Evolutionary conservation across 2,113 vertebrate species (phyloP), one percentile per base, ranked within the genome.

Genomic region (Micronisus gabar): DNA sequence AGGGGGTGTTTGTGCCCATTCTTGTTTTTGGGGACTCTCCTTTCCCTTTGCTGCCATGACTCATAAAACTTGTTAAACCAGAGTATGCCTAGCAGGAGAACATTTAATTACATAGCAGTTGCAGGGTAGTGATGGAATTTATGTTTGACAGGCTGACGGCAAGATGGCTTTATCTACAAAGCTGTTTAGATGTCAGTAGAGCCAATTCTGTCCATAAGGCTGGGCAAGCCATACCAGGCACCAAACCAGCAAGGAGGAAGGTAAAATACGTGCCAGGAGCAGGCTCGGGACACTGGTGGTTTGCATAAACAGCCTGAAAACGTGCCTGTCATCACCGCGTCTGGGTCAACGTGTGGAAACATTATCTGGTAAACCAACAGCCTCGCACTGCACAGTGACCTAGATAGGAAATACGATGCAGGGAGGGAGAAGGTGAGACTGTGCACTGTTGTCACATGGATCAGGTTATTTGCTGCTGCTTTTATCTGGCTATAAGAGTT

Each of bases 51-150:
- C 93, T 70, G 65, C 85, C 27, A 50, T 95, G 92, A 96, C 71
- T 96, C 96, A 97, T 76, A 80, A 82, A 96, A 96, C 90, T 95
- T 0, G 48, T 96, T 92, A 93, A 96, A 91, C 84, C 78, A 92
- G 92, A 90, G 85, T 75, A 86, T 76, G 85, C 62, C 71, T 73
- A 93, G 85, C 88, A 96, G 78, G 30, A 96, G 89, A 95, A 91
- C 48, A 73, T 90, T 80, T 96, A 97, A 97, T 96, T 96, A 94
- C 50, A 95, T 21, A 80, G 74, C 58, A 95, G 62, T 87, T 92
- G 43, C 92, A 96, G 41, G 53, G 45, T 16, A 90, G 66, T 34
- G 79, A 90, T 36, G 12, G 81, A 90, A 95, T 93, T 94, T 95
- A 45, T 47, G 65, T 83, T 92, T 94, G 89, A 88, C 90, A 90